A percentile compares a stretch with the other conserved stretches of the same genome.
These are phyloP conservation scores for Malthinus seriepunctatus DNA, from an alignment of 2,888 invertebrate genomes.

Conservation along the genomic window DNA sequence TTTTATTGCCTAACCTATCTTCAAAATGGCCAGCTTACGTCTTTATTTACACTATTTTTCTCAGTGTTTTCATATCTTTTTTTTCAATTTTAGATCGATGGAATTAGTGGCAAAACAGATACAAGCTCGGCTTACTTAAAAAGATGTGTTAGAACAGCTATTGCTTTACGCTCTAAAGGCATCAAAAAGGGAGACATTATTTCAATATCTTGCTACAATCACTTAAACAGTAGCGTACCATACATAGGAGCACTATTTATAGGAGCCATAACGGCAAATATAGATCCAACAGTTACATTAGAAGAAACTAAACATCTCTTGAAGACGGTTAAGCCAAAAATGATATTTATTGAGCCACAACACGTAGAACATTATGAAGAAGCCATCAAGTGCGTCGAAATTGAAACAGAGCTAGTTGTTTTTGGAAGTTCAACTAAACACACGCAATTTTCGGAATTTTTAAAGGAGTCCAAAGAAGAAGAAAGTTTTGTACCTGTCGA, in stretches of 20 bases:
- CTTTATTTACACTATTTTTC: no score
- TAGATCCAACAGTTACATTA: constrained; percentile 40
- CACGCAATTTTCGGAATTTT: constrained; percentile 33
- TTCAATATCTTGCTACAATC: constrained; percentile 55
- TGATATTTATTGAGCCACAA: constrained; percentile 38
- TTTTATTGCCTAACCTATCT: no score
- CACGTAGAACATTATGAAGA: constrained; percentile 30
- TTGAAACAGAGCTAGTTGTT: constrained; percentile 40
- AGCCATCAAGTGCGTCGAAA: constrained; percentile 31
- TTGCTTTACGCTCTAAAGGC: constrained; percentile 41
- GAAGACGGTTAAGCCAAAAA: constrained; percentile 35
- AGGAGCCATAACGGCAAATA: constrained; percentile 46
- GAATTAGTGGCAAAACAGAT: constrained; percentile 37
- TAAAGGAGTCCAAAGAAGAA: constrained; percentile 33
- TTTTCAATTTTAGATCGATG: constrained; percentile 14
- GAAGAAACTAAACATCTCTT: constrained; percentile 37
- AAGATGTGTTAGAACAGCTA: constrained; percentile 12
- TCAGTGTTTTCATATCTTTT: no score
- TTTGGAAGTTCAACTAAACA: constrained; percentile 39
- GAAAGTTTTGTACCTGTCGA: constrained; percentile 28
- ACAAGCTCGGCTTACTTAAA: constrained; percentile 45
- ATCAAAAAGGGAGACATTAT: constrained; percentile 55
- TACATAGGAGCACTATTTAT: constrained; percentile 56
- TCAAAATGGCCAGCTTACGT: no score
- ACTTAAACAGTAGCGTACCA: constrained; percentile 54